Conservation (phyloP, 2,797 vertebrate genomes). For the Paratrypauchen microcephalus region DNA sequence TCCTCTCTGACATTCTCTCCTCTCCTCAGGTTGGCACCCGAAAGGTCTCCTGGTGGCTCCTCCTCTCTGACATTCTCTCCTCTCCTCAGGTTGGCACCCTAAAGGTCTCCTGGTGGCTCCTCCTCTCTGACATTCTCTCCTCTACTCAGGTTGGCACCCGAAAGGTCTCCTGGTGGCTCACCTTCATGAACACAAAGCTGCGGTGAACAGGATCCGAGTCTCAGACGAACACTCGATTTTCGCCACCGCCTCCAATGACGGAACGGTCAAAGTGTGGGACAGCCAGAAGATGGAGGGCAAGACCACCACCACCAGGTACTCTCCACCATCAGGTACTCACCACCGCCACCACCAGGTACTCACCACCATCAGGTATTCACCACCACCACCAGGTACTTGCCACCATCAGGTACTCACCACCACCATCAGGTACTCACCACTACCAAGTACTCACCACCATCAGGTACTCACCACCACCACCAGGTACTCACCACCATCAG, state of each 20-base stretch:
- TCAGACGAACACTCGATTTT: conserved; percentile 97
- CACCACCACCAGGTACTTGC: too few relatives aligned
- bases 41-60: too few relatives aligned
- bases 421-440: too few relatives aligned
- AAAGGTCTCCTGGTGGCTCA: conserved; percentile 93
- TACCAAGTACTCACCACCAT: not conserved
- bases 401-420: not conserved
- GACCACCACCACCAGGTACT: conserved; percentile 93
- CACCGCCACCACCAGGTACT: not conserved
- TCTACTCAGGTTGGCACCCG: too few relatives aligned
- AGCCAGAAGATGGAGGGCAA: conserved; percentile 99
- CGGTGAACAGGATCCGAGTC: conserved; percentile 91
- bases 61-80: not conserved
- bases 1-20: not conserved
- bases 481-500: not conserved
- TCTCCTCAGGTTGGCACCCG: conserved; percentile 38
- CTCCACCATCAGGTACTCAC: not conserved
- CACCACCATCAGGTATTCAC: not conserved
- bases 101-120: conserved; percentile 93
- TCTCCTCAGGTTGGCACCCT: conserved; percentile 88
- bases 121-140: not conserved
- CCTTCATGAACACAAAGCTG: conserved; percentile 94
- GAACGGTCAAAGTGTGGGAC: conserved; percentile 97
- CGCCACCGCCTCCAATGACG: conserved; percentile 95
- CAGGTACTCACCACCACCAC: not conserved